Conservation (phyloP, 2,797 vertebrate genomes). For the Sebastes taczanowskii region DNA sequence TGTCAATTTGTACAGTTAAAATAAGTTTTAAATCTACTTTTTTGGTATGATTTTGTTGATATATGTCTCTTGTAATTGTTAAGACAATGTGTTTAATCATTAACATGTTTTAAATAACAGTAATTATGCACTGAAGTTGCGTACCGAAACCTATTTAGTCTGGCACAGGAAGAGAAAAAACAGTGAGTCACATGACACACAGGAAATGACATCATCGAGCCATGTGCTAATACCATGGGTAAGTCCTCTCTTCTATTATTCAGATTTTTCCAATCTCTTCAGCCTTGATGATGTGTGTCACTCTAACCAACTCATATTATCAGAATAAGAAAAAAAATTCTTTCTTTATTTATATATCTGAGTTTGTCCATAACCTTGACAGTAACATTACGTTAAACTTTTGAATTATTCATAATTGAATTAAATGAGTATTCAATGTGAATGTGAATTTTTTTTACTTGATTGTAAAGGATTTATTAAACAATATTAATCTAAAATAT, state of each 20-base stretch:
- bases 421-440: too few relatives aligned
- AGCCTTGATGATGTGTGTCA: fast-evolving
- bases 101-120: not conserved
- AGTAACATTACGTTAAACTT: fast-evolving
- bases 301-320: too few relatives aligned
- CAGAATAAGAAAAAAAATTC: too few relatives aligned
- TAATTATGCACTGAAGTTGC: not conserved
- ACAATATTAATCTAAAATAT: too few relatives aligned
- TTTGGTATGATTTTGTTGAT: not conserved
- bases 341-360: too few relatives aligned
- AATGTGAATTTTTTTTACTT: too few relatives aligned
- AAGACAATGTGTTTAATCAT: not conserved
- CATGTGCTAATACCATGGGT: not conserved
- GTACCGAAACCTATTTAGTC: not conserved
- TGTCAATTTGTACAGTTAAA: not conserved
- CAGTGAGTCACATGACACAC: not conserved
- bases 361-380: too few relatives aligned
- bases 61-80: not conserved
- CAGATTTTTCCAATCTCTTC: too few relatives aligned
- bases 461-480: too few relatives aligned
- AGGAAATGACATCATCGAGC: not conserved
- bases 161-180: not conserved
- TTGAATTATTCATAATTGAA: too few relatives aligned
- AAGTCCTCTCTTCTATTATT: too few relatives aligned
- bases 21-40: not conserved